Evolutionary conservation across 1,140 invertebrate genomes (phyloP).

Genomic region (Trichomalopsis sarcophagae): DNA sequence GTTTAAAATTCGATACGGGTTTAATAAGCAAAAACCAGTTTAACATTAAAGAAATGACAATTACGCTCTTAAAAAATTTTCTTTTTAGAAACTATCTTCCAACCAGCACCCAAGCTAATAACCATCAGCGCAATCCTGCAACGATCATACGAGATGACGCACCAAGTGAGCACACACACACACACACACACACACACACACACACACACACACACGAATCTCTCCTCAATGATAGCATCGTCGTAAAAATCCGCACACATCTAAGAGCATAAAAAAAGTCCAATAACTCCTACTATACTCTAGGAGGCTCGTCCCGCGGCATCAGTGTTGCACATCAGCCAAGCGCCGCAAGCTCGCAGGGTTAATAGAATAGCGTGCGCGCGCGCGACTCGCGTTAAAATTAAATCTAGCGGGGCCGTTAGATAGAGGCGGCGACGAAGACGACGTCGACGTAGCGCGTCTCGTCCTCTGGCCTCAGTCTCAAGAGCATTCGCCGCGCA

Average conservation of each 20-base stretch:
- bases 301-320: neutral
- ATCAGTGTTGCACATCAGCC: neutral
- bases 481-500: constrained; percentile 70
- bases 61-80: too few species aligned
- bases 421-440: constrained; percentile 61
- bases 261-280: neutral
- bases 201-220: too few species aligned
- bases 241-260: neutral
- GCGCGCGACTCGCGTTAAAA: constrained; percentile 66
- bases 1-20: too few species aligned
- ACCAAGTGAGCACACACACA: too few species aligned
- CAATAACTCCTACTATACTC: neutral
- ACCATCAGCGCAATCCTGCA: too few species aligned
- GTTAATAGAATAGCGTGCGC: constrained; percentile 11
- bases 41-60: too few species aligned
- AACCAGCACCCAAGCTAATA: too few species aligned
- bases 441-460: constrained; percentile 64
- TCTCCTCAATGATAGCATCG: neutral
- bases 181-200: too few species aligned
- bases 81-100: too few species aligned
- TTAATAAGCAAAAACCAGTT: too few species aligned
- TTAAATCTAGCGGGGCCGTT: constrained; percentile 70
- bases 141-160: too few species aligned
- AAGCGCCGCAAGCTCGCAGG: neutral
- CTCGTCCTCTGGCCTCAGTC: constrained; percentile 74